Evolutionary conservation across 2,797 vertebrate genomes (phyloP).

Genomic region (Martes flavigula): DNA sequence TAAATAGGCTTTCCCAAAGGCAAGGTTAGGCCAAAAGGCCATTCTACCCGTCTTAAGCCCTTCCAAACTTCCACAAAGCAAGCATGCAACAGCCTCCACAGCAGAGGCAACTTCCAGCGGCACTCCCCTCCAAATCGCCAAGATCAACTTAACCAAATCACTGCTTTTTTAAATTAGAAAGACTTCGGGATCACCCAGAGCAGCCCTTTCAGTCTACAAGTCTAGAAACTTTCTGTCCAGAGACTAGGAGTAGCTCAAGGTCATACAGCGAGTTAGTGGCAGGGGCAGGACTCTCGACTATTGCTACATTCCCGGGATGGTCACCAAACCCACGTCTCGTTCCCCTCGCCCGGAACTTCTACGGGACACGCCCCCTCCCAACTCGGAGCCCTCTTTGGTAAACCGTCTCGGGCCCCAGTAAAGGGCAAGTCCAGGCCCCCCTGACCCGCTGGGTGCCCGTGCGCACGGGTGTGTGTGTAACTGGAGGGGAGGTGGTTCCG

Average conservation of each 20-base stretch:
- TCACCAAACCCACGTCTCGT: not conserved
- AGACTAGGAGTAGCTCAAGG: conserved; percentile 27
- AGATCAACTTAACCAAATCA: not conserved
- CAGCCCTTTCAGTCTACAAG: not conserved
- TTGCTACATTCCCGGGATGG: not conserved
- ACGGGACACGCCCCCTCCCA: conserved; percentile 67
- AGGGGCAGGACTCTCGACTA: not conserved
- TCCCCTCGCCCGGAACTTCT: not conserved
- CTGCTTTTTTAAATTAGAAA: not conserved
- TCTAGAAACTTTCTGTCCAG: not conserved
- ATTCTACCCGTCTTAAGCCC: not conserved
- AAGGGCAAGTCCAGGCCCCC: not conserved
- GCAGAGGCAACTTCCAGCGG: not conserved
- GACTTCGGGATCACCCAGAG: not conserved
- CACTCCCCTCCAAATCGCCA: not conserved
- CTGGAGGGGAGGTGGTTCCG: not conserved
- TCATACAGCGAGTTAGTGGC: not conserved
- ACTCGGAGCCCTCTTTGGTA: not conserved
- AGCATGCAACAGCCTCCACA: not conserved
- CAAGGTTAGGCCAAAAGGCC: not conserved
- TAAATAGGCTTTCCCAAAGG: not conserved
- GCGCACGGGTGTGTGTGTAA: not conserved
- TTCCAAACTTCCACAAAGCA: not conserved
- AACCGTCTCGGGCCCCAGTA: accelerated
- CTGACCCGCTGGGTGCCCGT: accelerated